phyloP scores from a whole-genome alignment of 2,113 vertebrate species.

The Bubo blakistoni region DNA sequence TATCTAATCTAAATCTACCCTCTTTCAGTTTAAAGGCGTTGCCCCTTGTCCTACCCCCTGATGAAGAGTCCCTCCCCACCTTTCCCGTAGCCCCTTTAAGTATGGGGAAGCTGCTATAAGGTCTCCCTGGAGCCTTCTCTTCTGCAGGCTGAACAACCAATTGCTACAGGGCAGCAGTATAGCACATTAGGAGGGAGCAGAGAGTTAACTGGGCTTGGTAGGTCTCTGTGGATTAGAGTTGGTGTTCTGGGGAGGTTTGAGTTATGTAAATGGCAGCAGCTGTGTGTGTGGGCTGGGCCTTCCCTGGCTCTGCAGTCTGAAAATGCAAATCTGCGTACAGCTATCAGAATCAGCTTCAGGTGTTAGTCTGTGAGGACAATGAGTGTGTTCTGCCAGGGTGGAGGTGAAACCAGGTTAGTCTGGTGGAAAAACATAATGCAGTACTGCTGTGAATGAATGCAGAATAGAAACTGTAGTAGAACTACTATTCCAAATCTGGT shows the following conservation, averaged over 20 bases:
- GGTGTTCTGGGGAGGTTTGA: neutral
- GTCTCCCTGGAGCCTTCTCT: neutral
- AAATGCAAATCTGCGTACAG: neutral
- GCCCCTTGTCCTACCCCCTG: fast-evolving
- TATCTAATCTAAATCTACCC: too few relatives aligned
- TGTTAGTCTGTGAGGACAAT: fast-evolving
- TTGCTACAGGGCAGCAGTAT: neutral
- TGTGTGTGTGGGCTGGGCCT: neutral
- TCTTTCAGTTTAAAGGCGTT: neutral
- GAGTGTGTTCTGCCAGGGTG: neutral
- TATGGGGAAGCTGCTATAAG: neutral
- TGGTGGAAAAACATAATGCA: neutral
- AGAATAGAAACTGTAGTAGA: neutral
- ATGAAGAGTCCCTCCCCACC: neutral
- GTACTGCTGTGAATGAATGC: neutral
- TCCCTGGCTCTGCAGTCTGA: neutral
- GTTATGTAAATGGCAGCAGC: neutral
- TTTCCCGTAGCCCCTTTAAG: neutral
- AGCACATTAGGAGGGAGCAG: neutral
- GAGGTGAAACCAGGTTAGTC: neutral
- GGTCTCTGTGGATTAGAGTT: neutral
- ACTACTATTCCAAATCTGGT: neutral
- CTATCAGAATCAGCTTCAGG: fast-evolving
- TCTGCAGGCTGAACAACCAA: fast-evolving
- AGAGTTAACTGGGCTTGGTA: neutral